These are phyloP conservation scores for Harpalus rubripes DNA, from an alignment of 2,888 invertebrate species.

Conservation along the genomic window DNA sequence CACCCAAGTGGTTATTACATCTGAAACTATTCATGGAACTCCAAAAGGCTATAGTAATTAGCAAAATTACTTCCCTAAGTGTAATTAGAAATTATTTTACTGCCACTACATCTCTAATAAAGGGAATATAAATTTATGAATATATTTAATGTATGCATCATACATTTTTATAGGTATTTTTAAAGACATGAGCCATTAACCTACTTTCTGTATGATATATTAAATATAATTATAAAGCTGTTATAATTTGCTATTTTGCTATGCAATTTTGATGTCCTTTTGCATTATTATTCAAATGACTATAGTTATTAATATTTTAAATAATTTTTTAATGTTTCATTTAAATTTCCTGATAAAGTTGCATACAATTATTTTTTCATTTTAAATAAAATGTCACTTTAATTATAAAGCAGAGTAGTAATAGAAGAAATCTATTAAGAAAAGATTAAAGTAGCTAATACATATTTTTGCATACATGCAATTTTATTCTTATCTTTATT, in stretches of 20 bases:
- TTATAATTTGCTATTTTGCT: conserved; percentile 1
- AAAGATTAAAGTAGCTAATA: neutral
- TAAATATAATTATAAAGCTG: neutral
- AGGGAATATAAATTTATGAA: conserved; percentile 46
- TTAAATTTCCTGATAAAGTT: neutral
- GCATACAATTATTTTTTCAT: neutral
- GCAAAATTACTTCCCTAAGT: conserved; percentile 58
- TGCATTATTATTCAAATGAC: conserved; percentile 13
- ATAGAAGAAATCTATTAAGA: neutral
- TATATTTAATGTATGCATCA: conserved; percentile 23
- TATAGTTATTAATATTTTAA: neutral
- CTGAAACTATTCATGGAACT: conserved; percentile 56
- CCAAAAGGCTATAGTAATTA: conserved; percentile 54
- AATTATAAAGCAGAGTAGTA: neutral
- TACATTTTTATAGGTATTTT: conserved; percentile 10
- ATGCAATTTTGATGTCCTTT: neutral
- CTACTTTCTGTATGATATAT: conserved; percentile 10
- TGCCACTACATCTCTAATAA: conserved; percentile 42
- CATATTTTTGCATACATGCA: neutral
- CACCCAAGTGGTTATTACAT: conserved; percentile 44
- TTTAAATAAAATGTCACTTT: conserved; percentile 1
- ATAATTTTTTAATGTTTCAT: neutral
- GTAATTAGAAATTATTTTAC: conserved; percentile 62
- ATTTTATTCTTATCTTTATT: neutral
- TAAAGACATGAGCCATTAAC: conserved; percentile 8